phyloP scores from a whole-genome alignment of 2,888 invertebrate species.

The Argyresthia goedartella region DNA sequence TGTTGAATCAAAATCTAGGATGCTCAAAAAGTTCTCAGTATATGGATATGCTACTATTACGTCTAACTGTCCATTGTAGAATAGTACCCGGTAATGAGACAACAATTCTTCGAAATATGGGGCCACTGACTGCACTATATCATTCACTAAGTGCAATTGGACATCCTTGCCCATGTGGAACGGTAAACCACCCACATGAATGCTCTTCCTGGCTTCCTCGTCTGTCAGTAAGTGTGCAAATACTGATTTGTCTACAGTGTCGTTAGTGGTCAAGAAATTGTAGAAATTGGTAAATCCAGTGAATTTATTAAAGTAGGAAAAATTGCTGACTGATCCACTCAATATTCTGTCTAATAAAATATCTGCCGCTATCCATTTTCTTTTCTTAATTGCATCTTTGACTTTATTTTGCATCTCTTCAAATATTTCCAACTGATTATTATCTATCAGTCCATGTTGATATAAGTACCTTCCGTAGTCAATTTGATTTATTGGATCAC shows the following conservation, averaged over 20 bases:
- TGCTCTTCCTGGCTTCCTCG: constrained; percentile 51
- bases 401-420: constrained; percentile 70
- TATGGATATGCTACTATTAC: constrained; percentile 73
- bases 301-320: constrained; percentile 70
- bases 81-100: constrained; percentile 63
- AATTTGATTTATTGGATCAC: constrained; percentile 61
- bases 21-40: constrained; percentile 75
- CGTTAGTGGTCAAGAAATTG: constrained; percentile 72
- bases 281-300: constrained; percentile 84
- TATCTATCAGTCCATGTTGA: constrained; percentile 66
- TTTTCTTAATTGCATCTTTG: constrained; percentile 66
- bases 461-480: constrained; percentile 63
- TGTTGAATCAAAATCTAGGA: constrained; percentile 74
- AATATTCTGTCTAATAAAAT: constrained; percentile 78
- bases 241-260: constrained; percentile 49
- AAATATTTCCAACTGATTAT: constrained; percentile 68
- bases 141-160: constrained; percentile 58
- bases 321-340: constrained; percentile 38
- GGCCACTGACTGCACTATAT: constrained; percentile 72
- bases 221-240: constrained; percentile 38
- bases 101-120: constrained; percentile 48
- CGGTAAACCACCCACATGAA: constrained; percentile 74
- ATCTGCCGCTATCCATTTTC: constrained; percentile 77
- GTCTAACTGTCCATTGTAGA: constrained; percentile 78
- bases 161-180: constrained; percentile 62